Evolutionary conservation across 2,113 vertebrate genomes (phyloP).

Genomic region (Sclerurus mexicanus): DNA sequence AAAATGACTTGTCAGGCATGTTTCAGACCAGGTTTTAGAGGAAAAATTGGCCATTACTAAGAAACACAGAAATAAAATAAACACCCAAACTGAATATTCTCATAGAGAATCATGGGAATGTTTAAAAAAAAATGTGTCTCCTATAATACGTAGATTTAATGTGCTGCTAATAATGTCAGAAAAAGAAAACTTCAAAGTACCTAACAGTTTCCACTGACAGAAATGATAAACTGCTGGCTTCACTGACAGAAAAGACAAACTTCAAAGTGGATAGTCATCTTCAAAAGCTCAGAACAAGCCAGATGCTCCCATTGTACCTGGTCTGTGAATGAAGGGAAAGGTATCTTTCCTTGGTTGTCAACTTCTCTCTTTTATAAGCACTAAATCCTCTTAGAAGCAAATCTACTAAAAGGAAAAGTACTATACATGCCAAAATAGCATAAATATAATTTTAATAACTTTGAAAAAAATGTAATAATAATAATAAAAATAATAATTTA

Average conservation of each 20-base stretch:
- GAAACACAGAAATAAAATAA: not conserved
- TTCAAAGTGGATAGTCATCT: constrained; percentile 35
- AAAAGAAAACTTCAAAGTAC: constrained; percentile 30
- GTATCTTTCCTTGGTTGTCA: not conserved
- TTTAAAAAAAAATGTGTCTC: not conserved
- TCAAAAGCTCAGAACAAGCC: not conserved
- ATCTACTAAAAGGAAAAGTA: not conserved
- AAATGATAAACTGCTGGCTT: not conserved
- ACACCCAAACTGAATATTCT: not conserved
- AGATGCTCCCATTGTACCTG: not conserved
- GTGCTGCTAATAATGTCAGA: not conserved
- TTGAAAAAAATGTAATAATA: not conserved
- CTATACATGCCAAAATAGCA: not conserved
- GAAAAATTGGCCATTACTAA: not conserved
- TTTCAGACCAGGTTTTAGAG: not conserved
- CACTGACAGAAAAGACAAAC: not conserved
- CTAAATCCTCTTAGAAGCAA: not conserved
- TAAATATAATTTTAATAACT: not conserved
- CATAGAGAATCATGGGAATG: not conserved
- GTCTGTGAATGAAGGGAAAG: not conserved
- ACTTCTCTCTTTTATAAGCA: not conserved
- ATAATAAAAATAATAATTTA: not conserved
- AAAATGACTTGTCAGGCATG: not conserved
- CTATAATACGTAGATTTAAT: not conserved
- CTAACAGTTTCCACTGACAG: not conserved